phyloP scores from a whole-genome alignment of 2,888 invertebrate genomes.

The Elaeidobius kamerunicus region DNA sequence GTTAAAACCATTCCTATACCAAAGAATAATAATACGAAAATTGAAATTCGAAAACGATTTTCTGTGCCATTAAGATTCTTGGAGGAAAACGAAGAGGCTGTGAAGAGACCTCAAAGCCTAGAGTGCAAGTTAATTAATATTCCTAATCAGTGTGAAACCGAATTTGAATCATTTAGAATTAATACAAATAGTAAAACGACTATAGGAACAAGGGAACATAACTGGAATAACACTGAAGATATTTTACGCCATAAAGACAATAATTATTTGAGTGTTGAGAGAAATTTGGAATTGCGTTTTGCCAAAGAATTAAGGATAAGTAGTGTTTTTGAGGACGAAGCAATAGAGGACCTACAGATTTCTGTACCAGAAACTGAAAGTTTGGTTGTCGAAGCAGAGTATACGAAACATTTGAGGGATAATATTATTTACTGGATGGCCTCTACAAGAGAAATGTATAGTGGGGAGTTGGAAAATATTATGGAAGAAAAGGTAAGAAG shows the following conservation, averaged over 20 bases:
- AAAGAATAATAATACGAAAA: slow-evolving; percentile 5
- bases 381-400: slow-evolving; percentile 11
- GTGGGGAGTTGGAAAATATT: slow-evolving; percentile 17
- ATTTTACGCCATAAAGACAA: not conserved
- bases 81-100: not conserved
- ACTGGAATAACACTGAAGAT: not conserved
- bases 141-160: not conserved
- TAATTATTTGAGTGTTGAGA: not conserved
- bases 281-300: slow-evolving; percentile 12
- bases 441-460: slow-evolving; percentile 12
- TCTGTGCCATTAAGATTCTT: slow-evolving; percentile 17
- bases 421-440: slow-evolving; percentile 21
- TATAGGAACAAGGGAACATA: not conserved
- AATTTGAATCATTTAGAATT: not conserved
- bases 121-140: not conserved
- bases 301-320: slow-evolving; percentile 20
- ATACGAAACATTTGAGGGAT: slow-evolving; percentile 10
- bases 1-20: slow-evolving; percentile 20
- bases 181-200: not conserved
- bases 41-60: slow-evolving; percentile 8
- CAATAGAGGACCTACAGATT: slow-evolving; percentile 2
- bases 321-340: slow-evolving; percentile 8
- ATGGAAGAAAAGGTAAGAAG: slow-evolving; percentile 29
- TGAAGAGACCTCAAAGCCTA: slow-evolving; percentile 18
- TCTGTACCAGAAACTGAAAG: slow-evolving; percentile 4